Evolutionary conservation across 1,140 invertebrate genomes (phyloP), one percentile per base, ranked within the genome.

Genomic region (Drosophila varians): DNA sequence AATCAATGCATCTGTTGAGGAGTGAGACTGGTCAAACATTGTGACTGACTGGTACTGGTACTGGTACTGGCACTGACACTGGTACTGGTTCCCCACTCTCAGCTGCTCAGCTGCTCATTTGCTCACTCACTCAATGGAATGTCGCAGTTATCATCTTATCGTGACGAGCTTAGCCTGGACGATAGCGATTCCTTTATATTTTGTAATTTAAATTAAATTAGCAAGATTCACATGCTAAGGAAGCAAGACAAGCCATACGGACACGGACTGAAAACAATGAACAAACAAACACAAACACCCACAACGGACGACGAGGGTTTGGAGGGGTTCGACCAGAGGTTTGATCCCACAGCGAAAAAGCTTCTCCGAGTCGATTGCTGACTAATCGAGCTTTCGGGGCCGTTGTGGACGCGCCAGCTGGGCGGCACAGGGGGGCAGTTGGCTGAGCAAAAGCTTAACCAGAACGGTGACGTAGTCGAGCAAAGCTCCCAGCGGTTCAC

Each of bases 201-300:
- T 14, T 2, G n/a, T n/a, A 38, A 16, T 16, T 70, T 54, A 62
- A 86, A 84, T 79, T 86, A 45, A 75, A 78, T 74, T 84, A 72
- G 61, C 49, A 64, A 42, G n/a, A 71, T 60, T 71, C 47, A 28
- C 51, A 26, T 21, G 49, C 19, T 49, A 28, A 45, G 62, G 45
- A 60, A 68, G 40, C 51, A 54, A 46, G 28, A 46, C 36, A n/a
- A n/a, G n/a, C n/a, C n/a, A n/a, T n/a, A n/a, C n/a, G n/a, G 38
- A 16, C 2, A 4, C 36, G 3, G 16, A 18, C 38, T 8, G 38
- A 18, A 16, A 19, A 16, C 38, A 14, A 12, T 7, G 31, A 4
- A 71, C 19, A 56, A 43, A 71, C 38, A 38, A 46, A 49, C 43
- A 49, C 31, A 31, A 18, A 71, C 36, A 18, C 65, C 36, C 26